Evolutionary conservation across 2,797 vertebrate genomes (phyloP).

Genomic region (Smutsia gigantea): DNA sequence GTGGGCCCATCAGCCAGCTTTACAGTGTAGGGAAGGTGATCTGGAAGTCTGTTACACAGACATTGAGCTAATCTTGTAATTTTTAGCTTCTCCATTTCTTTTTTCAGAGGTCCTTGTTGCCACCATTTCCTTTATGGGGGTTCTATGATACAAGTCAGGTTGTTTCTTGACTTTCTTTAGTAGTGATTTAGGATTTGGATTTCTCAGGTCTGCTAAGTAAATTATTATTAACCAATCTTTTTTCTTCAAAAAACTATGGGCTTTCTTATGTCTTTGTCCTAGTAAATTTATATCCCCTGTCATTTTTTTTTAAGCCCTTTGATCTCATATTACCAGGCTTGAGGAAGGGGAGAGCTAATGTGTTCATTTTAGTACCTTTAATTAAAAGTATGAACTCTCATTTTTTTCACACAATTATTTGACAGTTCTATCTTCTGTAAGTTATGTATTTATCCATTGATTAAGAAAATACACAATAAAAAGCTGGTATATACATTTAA

Average conservation of each 20-base stretch:
- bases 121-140: not conserved
- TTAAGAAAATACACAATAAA: constrained; percentile 2
- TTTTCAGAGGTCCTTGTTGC: not conserved
- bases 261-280: not conserved
- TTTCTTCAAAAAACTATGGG: not conserved
- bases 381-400: not conserved
- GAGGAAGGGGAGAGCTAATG: not conserved
- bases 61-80: not conserved
- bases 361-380: not conserved
- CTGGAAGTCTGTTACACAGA: constrained; percentile 8
- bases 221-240: not conserved
- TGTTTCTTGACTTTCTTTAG: not conserved
- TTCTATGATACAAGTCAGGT: not conserved
- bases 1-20: not conserved
- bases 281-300: not conserved
- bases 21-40: not conserved
- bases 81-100: not conserved
- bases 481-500: not conserved
- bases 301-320: not conserved
- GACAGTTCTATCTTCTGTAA: not conserved
- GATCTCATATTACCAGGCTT: not conserved
- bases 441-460: not conserved
- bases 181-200: not conserved
- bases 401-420: not conserved
- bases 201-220: not conserved